Evolutionary conservation across 2,888 invertebrate species (phyloP).

Genomic region (Catocala nupta): DNA sequence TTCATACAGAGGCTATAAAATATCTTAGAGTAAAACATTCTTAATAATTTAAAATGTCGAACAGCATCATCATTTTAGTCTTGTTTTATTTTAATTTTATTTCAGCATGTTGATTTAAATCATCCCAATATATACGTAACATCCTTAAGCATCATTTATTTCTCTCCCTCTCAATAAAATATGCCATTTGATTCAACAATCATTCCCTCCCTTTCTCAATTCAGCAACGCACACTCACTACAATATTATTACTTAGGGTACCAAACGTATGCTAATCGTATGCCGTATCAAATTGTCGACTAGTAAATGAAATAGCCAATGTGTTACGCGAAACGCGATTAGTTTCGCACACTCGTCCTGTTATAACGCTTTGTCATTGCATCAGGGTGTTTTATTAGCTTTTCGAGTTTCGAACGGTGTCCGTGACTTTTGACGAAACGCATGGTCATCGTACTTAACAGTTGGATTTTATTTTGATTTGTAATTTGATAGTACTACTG

Average conservation of each 20-base stretch:
- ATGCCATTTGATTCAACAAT: constrained; percentile 1
- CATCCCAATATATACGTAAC: too few species aligned
- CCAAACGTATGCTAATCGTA: constrained; percentile 47
- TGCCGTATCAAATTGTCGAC: constrained; percentile 31
- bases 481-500: too few species aligned
- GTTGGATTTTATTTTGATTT: not conserved
- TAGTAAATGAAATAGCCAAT: constrained; percentile 26
- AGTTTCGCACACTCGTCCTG: constrained; percentile 24
- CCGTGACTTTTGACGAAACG: constrained; percentile 6
- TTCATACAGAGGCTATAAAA: too few species aligned
- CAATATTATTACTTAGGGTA: constrained; percentile 7
- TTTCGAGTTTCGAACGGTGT: constrained; percentile 3
- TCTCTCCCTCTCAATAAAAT: not conserved
- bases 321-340: constrained; percentile 24
- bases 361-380: constrained; percentile 21
- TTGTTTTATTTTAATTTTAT: too few species aligned
- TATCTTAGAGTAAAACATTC: too few species aligned
- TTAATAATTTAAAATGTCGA: too few species aligned
- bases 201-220: constrained; percentile 3
- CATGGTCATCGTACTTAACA: constrained; percentile 32
- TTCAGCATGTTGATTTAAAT: too few species aligned
- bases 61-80: too few species aligned
- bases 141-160: not conserved
- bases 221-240: not conserved
- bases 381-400: constrained; percentile 13